phyloP scores from a whole-genome alignment of 2,113 vertebrate species.

The Herpailurus yagouaroundi region DNA sequence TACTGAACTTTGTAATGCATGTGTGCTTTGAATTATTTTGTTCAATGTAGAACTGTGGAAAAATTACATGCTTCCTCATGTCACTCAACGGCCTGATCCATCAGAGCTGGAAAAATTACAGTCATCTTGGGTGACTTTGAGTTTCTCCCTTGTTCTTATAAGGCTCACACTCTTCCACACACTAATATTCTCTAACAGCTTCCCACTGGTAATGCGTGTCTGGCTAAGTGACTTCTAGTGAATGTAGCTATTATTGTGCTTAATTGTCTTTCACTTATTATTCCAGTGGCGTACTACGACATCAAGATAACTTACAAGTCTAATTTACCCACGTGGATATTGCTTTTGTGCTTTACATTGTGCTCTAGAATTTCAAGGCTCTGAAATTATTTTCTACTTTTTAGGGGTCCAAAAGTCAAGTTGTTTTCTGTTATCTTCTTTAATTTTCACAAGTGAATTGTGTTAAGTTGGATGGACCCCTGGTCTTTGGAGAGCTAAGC shows the following conservation, averaged over 20 bases:
- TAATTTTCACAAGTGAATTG: conserved; percentile 10
- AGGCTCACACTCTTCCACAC: background rate
- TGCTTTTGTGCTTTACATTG: conserved; percentile 26
- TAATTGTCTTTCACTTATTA: conserved; percentile 45
- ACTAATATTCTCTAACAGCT: background rate
- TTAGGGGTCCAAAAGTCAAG: background rate
- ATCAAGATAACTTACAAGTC: conserved; percentile 41
- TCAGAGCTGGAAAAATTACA: background rate
- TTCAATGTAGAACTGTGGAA: background rate
- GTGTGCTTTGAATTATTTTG: conserved; percentile 38
- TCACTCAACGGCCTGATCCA: background rate
- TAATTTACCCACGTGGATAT: background rate
- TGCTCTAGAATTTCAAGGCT: conserved; percentile 40
- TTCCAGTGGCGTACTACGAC: conserved; percentile 24
- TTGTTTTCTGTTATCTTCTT: background rate
- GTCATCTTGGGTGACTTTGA: background rate
- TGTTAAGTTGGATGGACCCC: background rate
- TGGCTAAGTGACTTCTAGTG: conserved; percentile 11
- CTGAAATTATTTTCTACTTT: conserved; percentile 53
- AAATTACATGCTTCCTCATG: background rate
- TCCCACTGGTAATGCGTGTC: background rate
- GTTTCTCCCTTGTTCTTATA: background rate
- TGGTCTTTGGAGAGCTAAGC: background rate
- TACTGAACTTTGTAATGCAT: background rate
- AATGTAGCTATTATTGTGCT: background rate